Percentiles rank a stretch among this genome's conserved stretches.
Evolutionary conservation across 2,888 invertebrate species (phyloP).

Genomic region (Druceiella hillmani): DNA sequence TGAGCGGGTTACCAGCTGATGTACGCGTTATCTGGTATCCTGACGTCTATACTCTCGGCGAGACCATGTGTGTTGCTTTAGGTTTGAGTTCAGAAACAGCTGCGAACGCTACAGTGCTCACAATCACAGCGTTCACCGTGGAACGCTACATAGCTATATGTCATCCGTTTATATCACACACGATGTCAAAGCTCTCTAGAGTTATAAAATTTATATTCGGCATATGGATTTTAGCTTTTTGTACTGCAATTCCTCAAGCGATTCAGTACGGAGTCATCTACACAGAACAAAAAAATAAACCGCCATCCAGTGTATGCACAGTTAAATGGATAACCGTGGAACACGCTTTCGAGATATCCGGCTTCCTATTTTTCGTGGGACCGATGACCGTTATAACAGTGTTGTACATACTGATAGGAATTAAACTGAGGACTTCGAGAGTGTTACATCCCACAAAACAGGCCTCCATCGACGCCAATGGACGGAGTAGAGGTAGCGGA

Average conservation of each 20-base stretch:
- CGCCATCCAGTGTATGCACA: constrained; percentile 50
- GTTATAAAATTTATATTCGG: constrained; percentile 69
- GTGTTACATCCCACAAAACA: constrained; percentile 56
- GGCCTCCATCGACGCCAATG: constrained; percentile 42
- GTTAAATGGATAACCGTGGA: constrained; percentile 55
- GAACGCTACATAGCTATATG: constrained; percentile 87
- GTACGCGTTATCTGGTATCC: constrained; percentile 71
- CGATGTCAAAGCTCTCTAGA: constrained; percentile 76
- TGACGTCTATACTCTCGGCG: constrained; percentile 68
- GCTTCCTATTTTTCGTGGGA: constrained; percentile 76
- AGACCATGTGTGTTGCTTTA: constrained; percentile 67
- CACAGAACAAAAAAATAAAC: constrained; percentile 37
- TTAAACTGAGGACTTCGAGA: constrained; percentile 62
- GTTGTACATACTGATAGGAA: constrained; percentile 71
- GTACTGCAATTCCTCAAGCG: constrained; percentile 72
- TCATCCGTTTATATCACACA: constrained; percentile 77
- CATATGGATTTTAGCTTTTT: constrained; percentile 75
- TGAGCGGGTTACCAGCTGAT: constrained; percentile 77
- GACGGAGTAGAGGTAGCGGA: constrained; percentile 33
- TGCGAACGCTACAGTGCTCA: constrained; percentile 77
- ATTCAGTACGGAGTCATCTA: constrained; percentile 73
- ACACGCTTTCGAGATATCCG: constrained; percentile 74
- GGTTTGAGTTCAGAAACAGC: constrained; percentile 82
- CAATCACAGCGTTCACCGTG: constrained; percentile 84
- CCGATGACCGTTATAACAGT: constrained; percentile 85